Evolutionary conservation across 2,113 vertebrate genomes (phyloP), one percentile per base, ranked within the genome.

Genomic region (Albula glossodonta): DNA sequence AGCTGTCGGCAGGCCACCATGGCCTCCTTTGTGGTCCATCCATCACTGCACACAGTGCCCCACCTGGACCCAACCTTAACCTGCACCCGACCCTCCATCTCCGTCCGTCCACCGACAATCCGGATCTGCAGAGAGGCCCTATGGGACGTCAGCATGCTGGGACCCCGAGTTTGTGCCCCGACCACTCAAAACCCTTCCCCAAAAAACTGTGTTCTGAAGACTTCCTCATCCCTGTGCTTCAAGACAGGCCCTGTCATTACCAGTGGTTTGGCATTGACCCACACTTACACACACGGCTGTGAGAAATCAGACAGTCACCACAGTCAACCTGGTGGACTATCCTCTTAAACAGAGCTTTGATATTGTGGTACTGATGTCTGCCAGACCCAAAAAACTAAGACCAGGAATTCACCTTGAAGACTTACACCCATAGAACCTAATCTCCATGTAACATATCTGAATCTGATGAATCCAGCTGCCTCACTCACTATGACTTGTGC

Each of bases 1-100:
- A 97, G 96, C 95, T 96, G 97, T 86, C 96, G 96, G 93, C 97
- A 97, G 60, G 91, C 96, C 93, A 97, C 96, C 96, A 96, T 97
- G 84, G 96, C 96, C 88, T 97, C 96, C 89, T 90, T 96, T 89
- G 96, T 97, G 92, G 93, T 96, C 96, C 96, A 98, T 91, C 95
- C 95, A 81, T 96, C 90, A 90, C 96, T 97, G 96, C 97, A 97
- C 87, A 98, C 93, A 7, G 92, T 96, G 89, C 97, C 97, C 96
- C 97, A 97, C 92, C 90, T 94, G 91, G 94, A 94, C 87, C 96
- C 96, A 86, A 94, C 94, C 94, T 95, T 95, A 94, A 97, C 95
- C 93, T 97, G 96, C 94, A 97, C 94, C 1, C 96, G 95, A 84
- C 97, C 96, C 92, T 97, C 97, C 83, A 93, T 96, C 5, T 25